These are phyloP conservation scores for Lepeophtheirus nordmannii DNA, from an alignment of 2,888 invertebrate species.

Conservation along the genomic window DNA sequence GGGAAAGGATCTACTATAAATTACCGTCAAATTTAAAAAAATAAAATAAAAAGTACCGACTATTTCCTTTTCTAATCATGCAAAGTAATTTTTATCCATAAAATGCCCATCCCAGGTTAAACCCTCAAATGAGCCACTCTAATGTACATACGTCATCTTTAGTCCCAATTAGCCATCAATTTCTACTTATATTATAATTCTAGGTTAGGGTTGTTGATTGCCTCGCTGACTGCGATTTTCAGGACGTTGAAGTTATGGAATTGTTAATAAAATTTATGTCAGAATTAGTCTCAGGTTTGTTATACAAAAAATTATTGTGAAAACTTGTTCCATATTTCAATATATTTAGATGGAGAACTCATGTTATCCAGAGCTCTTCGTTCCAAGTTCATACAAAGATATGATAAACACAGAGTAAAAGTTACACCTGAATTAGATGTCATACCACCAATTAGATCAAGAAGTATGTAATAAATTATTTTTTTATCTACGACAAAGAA, in stretches of 20 bases:
- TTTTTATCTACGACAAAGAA: no score
- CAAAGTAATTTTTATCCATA: no score
- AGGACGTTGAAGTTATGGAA: conserved; percentile 48
- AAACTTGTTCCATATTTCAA: no score
- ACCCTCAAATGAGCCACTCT: no score
- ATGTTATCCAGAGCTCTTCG: conserved; percentile 75
- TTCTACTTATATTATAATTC: neutral
- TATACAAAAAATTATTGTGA: no score
- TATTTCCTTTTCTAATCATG: no score
- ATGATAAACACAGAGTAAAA: conserved; percentile 41
- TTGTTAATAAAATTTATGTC: conserved; percentile 83
- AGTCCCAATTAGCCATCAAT: neutral
- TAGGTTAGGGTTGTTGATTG: conserved; percentile 79
- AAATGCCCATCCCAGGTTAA: no score
- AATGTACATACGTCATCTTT: no score
- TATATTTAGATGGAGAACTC: conserved; percentile 55
- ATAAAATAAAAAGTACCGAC: no score
- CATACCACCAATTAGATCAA: neutral
- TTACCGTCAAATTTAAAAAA: no score
- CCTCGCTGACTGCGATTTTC: conserved; percentile 44
- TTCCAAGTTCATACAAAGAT: conserved; percentile 77
- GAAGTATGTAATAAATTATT: no score
- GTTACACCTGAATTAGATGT: conserved; percentile 17
- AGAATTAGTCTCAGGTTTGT: conserved; percentile 54
- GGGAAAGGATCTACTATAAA: no score